Conservation (phyloP, 2,113 vertebrate species). For the Periophthalmodon schlosseri region DNA sequence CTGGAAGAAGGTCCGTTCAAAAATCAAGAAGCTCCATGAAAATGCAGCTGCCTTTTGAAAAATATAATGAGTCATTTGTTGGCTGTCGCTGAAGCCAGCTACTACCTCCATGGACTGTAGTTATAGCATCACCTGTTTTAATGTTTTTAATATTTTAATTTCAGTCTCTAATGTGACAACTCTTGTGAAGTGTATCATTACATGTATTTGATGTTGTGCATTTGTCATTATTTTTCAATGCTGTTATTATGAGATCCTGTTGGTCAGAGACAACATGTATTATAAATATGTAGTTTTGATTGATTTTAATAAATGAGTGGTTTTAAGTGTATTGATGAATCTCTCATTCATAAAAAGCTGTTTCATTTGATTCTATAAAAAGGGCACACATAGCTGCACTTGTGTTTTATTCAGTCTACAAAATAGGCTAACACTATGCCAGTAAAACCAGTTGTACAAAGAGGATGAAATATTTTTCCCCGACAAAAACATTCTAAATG, state of each 20-base stretch:
- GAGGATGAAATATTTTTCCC: conserved; percentile 72
- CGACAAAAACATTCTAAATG: conserved; percentile 73
- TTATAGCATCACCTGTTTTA: neutral
- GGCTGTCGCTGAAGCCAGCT: conserved; percentile 64
- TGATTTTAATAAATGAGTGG: neutral
- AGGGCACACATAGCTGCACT: conserved; percentile 37
- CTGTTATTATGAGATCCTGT: conserved; percentile 15
- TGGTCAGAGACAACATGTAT: conserved; percentile 3
- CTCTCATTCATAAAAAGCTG: neutral
- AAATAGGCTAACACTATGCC: conserved; percentile 77
- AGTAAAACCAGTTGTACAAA: conserved; percentile 80
- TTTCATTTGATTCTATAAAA: conserved; percentile 1
- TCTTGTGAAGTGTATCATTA: neutral
- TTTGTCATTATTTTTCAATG: neutral
- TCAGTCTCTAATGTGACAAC: conserved; percentile 9
- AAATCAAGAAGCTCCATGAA: conserved; percentile 51
- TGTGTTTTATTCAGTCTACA: conserved; percentile 80
- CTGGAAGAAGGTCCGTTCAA: conserved; percentile 44
- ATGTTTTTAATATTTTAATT: conserved; percentile 1
- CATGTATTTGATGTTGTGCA: neutral
- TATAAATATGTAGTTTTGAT: neutral
- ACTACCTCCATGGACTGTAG: neutral
- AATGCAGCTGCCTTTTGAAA: conserved; percentile 58
- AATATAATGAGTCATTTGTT: conserved; percentile 82
- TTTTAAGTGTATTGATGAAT: neutral